These are phyloP conservation scores for Xerus rutilus DNA, from an alignment of 2,797 vertebrate genomes.

Conservation along the genomic window DNA sequence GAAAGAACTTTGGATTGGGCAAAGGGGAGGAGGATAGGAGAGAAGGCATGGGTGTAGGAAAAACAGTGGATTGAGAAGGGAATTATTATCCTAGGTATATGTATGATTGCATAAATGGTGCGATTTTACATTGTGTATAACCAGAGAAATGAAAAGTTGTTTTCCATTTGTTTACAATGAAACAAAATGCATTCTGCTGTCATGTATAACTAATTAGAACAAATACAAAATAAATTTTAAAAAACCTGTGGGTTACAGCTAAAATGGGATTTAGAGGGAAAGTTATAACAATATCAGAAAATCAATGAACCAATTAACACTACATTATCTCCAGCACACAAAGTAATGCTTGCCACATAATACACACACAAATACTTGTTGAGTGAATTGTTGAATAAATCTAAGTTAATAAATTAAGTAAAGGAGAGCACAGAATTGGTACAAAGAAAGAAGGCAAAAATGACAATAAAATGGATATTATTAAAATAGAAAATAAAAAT, in stretches of 20 bases:
- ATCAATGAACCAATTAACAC: not conserved
- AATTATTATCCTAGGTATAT: no score
- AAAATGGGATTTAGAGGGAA: not conserved
- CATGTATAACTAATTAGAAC: no score
- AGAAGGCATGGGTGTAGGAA: no score
- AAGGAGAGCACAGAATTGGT: not conserved
- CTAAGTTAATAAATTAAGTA: constrained; percentile 18
- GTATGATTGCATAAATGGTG: no score
- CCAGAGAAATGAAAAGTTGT: no score
- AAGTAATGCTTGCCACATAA: not conserved
- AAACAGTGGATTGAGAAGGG: no score
- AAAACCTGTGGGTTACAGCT: not conserved
- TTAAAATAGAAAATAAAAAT: constrained; percentile 19
- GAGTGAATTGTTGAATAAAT: not conserved
- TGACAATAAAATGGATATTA: not conserved
- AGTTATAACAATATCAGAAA: constrained; percentile 44
- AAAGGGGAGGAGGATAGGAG: no score
- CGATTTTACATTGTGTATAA: no score
- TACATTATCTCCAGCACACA: not conserved
- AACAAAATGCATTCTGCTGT: no score
- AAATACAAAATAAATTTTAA: no score
- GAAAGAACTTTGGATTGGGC: no score
- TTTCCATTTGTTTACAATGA: no score
- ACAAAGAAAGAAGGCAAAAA: not conserved
- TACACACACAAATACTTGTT: constrained; percentile 10